Evolutionary conservation across 2,888 invertebrate species (phyloP), one percentile per base, ranked within the genome.

Genomic region (Sinopyrophorus schimmeli): DNA sequence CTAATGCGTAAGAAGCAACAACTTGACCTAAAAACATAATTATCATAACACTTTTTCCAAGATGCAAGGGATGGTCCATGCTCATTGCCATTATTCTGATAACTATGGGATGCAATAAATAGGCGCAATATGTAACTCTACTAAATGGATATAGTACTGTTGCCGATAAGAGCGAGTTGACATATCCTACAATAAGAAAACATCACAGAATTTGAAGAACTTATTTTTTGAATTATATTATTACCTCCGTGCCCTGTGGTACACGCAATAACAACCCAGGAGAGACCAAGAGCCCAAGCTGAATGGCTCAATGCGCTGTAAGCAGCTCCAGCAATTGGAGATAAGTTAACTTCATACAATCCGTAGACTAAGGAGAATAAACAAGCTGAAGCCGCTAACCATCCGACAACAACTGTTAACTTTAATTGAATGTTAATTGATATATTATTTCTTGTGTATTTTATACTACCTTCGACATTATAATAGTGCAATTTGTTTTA

Each of bases 251-350:
- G 81, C 34, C 91, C 92, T 1, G 89, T 87, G 15, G 87, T 86
- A 68, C 91, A 92, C 3, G 91, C 91, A 35, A 91, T 76, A 43
- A 91, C 87, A 63, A 92, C 83, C 91, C 91, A 92, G 1, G 87
- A 83, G 11, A 92, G 73, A 27, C 86, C 84, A 18, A 87, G 73
- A 0, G 89, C 89, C 92, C 91, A 92, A 17, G 87, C 83, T 35
- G 87, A 86, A 72, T 91, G 90, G 47, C 89, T 89, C 7, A 92
- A 73, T 2, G 90, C 84, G 62, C 87, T 88, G 73, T 90, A 90
- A 2, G 85, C 80, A 0, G 91, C 89, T 0, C 88, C 89, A 5
- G 82, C 78, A 12, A 81, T 70, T 37, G 84, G 82, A 34, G 83
- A 79, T 54, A 90, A 74, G 69, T 86, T 81, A 4, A 83, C 77